Percentiles rank a stretch among this genome's conserved stretches.
These are phyloP conservation scores for Platycheirus rosarum DNA, from an alignment of 2,888 invertebrate species.

Conservation along the genomic window DNA sequence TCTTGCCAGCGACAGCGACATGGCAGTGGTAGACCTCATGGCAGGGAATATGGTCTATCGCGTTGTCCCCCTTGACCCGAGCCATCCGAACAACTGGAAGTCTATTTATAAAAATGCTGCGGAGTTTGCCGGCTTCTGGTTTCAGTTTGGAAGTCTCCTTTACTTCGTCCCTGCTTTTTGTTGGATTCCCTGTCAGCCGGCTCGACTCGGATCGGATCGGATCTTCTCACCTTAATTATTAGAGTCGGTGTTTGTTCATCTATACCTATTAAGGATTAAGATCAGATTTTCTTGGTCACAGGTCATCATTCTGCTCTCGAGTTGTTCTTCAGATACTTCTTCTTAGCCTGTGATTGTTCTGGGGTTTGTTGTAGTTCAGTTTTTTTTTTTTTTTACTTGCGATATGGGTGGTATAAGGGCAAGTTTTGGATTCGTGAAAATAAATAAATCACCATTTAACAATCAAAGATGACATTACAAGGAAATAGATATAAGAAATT, in stretches of 20 bases:
- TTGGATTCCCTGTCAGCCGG: conserved; percentile 45
- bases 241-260: conserved; percentile 71
- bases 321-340: conserved; percentile 64
- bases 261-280: conserved; percentile 60
- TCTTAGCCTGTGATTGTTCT: conserved; percentile 54
- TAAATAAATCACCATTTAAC: too few relatives aligned
- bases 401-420: too few relatives aligned
- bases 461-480: too few relatives aligned
- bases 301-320: conserved; percentile 71
- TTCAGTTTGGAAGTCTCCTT: conserved; percentile 26
- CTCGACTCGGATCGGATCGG: conserved; percentile 22
- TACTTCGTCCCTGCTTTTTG: neutral
- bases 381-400: conserved; percentile 19
- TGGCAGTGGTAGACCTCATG: conserved; percentile 59
- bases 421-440: too few relatives aligned
- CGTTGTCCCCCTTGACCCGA: neutral
- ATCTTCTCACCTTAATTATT: conserved; percentile 72
- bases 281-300: conserved; percentile 72
- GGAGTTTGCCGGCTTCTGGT: conserved; percentile 47
- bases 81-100: conserved; percentile 8
- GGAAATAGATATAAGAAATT: too few relatives aligned
- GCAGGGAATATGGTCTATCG: conserved; percentile 23
- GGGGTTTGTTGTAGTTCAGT: conserved; percentile 14
- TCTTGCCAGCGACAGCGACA: conserved; percentile 33
- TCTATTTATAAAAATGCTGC: conserved; percentile 35